Evolutionary conservation across 2,113 vertebrate genomes (phyloP), one percentile per base, ranked within the genome.

Genomic region (Tautogolabrus adspersus): DNA sequence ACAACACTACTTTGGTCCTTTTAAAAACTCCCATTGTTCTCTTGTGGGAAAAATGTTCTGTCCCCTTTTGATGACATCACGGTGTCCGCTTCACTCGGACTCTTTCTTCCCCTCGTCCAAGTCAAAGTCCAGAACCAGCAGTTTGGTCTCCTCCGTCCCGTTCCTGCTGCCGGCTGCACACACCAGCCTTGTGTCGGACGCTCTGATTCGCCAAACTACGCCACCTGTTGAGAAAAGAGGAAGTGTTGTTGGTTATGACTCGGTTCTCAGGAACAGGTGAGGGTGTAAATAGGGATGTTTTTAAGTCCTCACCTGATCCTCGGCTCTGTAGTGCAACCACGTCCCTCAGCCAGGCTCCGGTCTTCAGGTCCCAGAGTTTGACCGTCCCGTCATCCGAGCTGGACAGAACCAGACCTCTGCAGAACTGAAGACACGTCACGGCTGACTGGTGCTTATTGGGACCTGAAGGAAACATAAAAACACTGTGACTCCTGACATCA

Each of bases 391-490:
- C 98, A 69, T 99, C 98, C 58, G 98, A 99, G 93, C 97, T 98
- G 94, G 98, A 99, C 94, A 98, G 96, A 76, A 99, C 97, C 95
- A 99, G 97, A 88, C 97, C 98, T 93, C 98, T 95, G 92, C 98
- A 98, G 95, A 99, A 99, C 96, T 99, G 98, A 91, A 99, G 97
- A 93, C 98, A 99, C 69, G 98, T 99, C 89, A 99, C 98, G 63
- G 98, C 98, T 55, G 97, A 98, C 95, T 97, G 98, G 96, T 99
- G 98, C 91, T 98, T 98, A 92, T 98, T 96, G 88, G 97, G 97
- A 93, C 97, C 97, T 99, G 88, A 63, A 37, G 57, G 68, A 30
- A 0, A 58, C 1, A 12, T 5, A 15, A 15, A 3, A 26, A 65
- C 5, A 42, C 21, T 0, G 34, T 72, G 26, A 75, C 70, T 47